phyloP scores from a whole-genome alignment of 2,797 vertebrate genomes.

The Atherinosoma microstoma region DNA sequence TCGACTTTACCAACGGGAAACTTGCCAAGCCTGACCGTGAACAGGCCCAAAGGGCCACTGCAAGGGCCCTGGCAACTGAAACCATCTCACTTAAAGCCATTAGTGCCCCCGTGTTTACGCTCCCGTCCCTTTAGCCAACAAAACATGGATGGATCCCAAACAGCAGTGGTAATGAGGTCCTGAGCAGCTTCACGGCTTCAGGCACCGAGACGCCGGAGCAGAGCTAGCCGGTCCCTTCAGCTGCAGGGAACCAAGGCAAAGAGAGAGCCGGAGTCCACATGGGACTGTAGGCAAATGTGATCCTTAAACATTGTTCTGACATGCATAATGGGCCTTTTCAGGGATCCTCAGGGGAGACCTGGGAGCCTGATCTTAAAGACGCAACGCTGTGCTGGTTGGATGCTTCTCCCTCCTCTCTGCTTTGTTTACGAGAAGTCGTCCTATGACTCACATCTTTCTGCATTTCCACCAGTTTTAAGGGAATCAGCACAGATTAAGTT shows the following conservation, averaged over 20 bases:
- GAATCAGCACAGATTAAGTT: slow-evolving; percentile 39
- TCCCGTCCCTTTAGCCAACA: slow-evolving; percentile 74
- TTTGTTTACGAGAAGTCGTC: slow-evolving; percentile 64
- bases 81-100: slow-evolving; percentile 82
- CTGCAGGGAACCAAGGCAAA: slow-evolving; percentile 67
- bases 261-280: slow-evolving; percentile 72
- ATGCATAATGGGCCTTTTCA: slow-evolving; percentile 86
- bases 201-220: slow-evolving; percentile 67
- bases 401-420: slow-evolving; percentile 55
- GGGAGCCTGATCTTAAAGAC: slow-evolving; percentile 87
- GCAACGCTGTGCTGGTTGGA: slow-evolving; percentile 68
- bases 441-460: slow-evolving; percentile 58
- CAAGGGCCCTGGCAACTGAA: slow-evolving; percentile 78
- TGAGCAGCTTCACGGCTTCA: slow-evolving; percentile 64
- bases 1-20: slow-evolving; percentile 53
- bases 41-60: slow-evolving; percentile 64
- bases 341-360: slow-evolving; percentile 81
- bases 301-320: slow-evolving; percentile 84
- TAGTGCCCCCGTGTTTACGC: slow-evolving; percentile 80
- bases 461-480: slow-evolving; percentile 28
- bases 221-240: slow-evolving; percentile 49
- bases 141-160: slow-evolving; percentile 83
- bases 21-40: slow-evolving; percentile 62
- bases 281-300: slow-evolving; percentile 84
- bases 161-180: slow-evolving; percentile 81